Percentiles rank a stretch among this genome's conserved stretches.
Evolutionary conservation across 2,113 vertebrate genomes (phyloP).

Genomic region (Aspidoscelis tigris): DNA sequence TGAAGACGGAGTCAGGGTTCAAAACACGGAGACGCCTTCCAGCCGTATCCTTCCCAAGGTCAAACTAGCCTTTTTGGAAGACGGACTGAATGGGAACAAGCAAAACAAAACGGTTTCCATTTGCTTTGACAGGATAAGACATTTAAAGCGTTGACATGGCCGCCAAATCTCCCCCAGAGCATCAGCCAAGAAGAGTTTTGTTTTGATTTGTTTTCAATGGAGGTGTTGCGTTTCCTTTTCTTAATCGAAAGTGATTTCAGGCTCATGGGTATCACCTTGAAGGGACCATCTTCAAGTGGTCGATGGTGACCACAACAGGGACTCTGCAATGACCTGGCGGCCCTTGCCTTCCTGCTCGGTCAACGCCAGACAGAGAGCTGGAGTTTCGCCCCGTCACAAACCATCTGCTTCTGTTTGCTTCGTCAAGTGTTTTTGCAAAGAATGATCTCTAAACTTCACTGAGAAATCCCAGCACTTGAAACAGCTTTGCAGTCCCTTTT

Average conservation of each 20-base stretch:
- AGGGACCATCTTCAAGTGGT: slow-evolving; percentile 60
- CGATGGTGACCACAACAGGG: slow-evolving; percentile 61
- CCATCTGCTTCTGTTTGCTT: slow-evolving; percentile 22
- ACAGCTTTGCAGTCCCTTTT: background rate
- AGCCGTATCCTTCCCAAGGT: slow-evolving; percentile 34
- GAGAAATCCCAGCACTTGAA: background rate
- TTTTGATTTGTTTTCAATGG: background rate
- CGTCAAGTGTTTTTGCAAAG: background rate
- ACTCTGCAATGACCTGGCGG: slow-evolving; percentile 61
- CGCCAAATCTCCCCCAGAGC: slow-evolving; percentile 7
- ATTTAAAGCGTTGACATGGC: slow-evolving; percentile 34
- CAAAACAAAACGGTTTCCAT: slow-evolving; percentile 44
- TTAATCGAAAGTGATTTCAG: slow-evolving; percentile 58
- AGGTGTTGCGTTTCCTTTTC: slow-evolving; percentile 49
- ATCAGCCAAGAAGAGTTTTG: slow-evolving; percentile 29
- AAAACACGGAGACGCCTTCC: slow-evolving; percentile 7
- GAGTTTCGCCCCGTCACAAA: slow-evolving; percentile 17
- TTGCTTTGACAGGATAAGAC: slow-evolving; percentile 48
- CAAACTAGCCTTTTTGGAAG: slow-evolving; percentile 34
- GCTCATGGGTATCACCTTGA: slow-evolving; percentile 51
- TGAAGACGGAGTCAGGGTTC: background rate
- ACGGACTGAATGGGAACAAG: slow-evolving; percentile 40
- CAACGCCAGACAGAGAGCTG: slow-evolving; percentile 12
- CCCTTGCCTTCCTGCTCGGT: slow-evolving; percentile 51
- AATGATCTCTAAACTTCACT: background rate